Conservation (phyloP, 2,797 vertebrate species). For the Otolemur crassicaudatus region DNA sequence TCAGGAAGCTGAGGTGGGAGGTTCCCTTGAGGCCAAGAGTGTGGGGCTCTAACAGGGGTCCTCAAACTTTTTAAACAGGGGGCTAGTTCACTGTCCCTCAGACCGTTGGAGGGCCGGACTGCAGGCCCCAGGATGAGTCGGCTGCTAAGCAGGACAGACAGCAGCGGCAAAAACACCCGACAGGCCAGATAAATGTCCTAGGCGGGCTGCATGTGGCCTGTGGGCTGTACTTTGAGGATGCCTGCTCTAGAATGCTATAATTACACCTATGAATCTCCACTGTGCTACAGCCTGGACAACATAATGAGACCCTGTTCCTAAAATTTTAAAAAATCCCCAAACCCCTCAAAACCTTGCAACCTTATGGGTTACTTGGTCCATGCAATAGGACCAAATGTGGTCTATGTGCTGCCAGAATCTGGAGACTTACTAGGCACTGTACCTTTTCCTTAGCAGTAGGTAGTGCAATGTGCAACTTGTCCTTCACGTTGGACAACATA, state of each 20-base stretch:
- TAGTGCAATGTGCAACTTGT: background rate
- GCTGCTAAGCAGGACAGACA: too few species aligned
- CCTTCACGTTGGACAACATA: background rate
- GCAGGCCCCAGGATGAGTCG: too few species aligned
- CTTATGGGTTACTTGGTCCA: background rate
- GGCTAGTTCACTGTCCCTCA: too few species aligned
- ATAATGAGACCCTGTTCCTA: background rate
- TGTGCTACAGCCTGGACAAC: background rate
- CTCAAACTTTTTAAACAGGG: too few species aligned
- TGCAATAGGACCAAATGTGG: background rate
- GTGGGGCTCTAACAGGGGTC: background rate
- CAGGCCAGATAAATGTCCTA: too few species aligned
- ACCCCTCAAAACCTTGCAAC: background rate
- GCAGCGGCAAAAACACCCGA: too few species aligned
- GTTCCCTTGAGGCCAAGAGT: background rate
- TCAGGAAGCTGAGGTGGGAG: background rate
- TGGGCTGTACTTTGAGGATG: too few species aligned
- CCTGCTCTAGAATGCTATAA: background rate
- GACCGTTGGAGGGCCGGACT: too few species aligned
- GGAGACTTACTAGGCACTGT: background rate
- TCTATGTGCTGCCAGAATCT: background rate
- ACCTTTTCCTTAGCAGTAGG: background rate
- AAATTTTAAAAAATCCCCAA: background rate
- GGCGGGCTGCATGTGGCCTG: too few species aligned
- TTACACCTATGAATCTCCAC: background rate